A percentile compares a stretch with the other conserved stretches of the same genome.
Evolutionary conservation across 2,888 invertebrate species (phyloP).

Genomic region (Xanthorhoe spadicearia): DNA sequence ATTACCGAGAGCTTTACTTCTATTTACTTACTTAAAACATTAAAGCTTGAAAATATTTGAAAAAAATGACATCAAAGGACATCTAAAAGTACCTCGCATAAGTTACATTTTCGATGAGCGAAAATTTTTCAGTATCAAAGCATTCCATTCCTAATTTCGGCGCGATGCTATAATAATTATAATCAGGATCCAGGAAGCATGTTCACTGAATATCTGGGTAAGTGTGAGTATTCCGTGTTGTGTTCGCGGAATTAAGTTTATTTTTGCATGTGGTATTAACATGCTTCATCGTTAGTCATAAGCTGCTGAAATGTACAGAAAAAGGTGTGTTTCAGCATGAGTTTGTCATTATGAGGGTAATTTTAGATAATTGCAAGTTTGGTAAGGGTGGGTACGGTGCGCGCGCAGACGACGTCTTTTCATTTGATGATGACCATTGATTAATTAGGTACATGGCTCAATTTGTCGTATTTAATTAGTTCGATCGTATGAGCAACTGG

Average conservation of each 20-base stretch:
- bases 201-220: slow-evolving; percentile 42
- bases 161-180: slow-evolving; percentile 13
- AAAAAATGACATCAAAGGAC: background rate
- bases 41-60: background rate
- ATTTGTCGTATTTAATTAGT: too few relatives aligned
- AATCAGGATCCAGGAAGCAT: slow-evolving; percentile 40
- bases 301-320: slow-evolving; percentile 30
- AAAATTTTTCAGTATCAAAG: slow-evolving; percentile 17
- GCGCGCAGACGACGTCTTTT: background rate
- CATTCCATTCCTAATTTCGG: slow-evolving; percentile 5
- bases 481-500: too few relatives aligned
- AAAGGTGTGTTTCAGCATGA: slow-evolving; percentile 31
- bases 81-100: slow-evolving; percentile 1
- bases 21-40: too few relatives aligned
- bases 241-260: slow-evolving; percentile 75
- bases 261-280: slow-evolving; percentile 65
- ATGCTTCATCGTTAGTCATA: slow-evolving; percentile 68
- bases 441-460: background rate
- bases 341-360: slow-evolving; percentile 29
- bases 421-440: background rate
- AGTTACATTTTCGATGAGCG: background rate
- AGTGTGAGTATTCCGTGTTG: slow-evolving; percentile 58
- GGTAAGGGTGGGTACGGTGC: background rate
- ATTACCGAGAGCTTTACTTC: too few relatives aligned
- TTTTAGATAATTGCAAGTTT: slow-evolving; percentile 8